Evolutionary conservation across 2,888 invertebrate genomes (phyloP).

Genomic region (Mythimna pallens): DNA sequence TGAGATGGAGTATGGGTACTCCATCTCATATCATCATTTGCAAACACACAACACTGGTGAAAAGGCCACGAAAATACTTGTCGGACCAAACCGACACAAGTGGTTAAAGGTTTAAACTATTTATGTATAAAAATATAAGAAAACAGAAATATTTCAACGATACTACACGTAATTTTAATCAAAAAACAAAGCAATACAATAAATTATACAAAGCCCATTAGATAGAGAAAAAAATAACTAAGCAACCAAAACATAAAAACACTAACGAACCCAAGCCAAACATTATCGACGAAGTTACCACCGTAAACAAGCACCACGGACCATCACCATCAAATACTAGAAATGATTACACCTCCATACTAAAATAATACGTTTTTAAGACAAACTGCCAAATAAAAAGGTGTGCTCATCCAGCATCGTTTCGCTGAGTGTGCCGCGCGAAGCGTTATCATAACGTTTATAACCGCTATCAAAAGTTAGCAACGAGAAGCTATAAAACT

Average conservation of each 20-base stretch:
- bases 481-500: constrained; percentile 70
- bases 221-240: constrained; percentile 17
- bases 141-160: background rate
- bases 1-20: no score
- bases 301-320: constrained; percentile 33
- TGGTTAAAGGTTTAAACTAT: no score
- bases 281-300: constrained; percentile 49
- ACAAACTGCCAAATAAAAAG: constrained; percentile 79
- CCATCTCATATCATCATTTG: no score
- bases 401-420: constrained; percentile 63
- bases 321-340: constrained; percentile 72
- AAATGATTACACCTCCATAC: constrained; percentile 67
- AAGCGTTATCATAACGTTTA: constrained; percentile 81
- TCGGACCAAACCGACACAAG: no score
- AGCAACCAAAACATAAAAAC: constrained; percentile 33
- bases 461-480: constrained; percentile 78
- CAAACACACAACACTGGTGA: no score
- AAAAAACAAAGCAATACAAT: background rate
- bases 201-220: background rate
- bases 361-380: constrained; percentile 74
- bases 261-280: constrained; percentile 39
- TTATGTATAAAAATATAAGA: background rate
- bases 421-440: constrained; percentile 60
- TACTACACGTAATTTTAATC: background rate
- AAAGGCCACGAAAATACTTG: no score